Percentiles rank a stretch among this genome's conserved stretches.
Evolutionary conservation across 2,113 vertebrate species (phyloP).

Genomic region (Platysteira castanea): DNA sequence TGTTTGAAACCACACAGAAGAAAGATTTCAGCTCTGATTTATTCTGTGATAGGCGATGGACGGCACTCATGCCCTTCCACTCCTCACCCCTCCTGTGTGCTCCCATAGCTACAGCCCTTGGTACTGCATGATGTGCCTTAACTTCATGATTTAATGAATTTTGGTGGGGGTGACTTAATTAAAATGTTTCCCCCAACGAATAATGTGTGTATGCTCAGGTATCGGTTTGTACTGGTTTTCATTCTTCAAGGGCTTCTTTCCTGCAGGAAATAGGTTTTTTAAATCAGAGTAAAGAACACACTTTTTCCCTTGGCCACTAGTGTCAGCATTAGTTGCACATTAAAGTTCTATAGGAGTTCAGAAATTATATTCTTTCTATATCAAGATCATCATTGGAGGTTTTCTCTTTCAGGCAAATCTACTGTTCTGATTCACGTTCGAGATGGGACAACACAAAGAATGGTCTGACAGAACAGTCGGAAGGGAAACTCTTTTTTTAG

Average conservation of each 20-base stretch:
- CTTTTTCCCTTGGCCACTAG: neutral
- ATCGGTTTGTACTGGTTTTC: neutral
- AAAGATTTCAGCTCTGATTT: slow-evolving; percentile 6
- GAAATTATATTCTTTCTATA: neutral
- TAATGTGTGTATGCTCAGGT: neutral
- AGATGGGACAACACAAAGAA: neutral
- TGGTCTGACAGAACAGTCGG: neutral
- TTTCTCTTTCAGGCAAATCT: neutral
- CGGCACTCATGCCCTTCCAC: neutral
- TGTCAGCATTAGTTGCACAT: neutral
- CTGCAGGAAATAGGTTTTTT: neutral
- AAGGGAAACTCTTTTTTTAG: neutral
- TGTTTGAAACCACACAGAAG: neutral
- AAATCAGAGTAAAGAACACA: neutral
- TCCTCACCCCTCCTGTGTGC: neutral
- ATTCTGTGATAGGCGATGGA: neutral
- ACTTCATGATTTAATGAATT: neutral
- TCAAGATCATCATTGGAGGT: neutral
- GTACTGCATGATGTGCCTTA: neutral
- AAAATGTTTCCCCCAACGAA: neutral
- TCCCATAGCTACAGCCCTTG: neutral
- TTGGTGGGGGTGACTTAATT: neutral
- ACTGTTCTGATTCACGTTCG: neutral
- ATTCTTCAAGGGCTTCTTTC: neutral
- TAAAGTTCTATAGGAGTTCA: neutral